phyloP scores from a whole-genome alignment of 1,140 invertebrate genomes.

The Eurytemora carolleeae region DNA sequence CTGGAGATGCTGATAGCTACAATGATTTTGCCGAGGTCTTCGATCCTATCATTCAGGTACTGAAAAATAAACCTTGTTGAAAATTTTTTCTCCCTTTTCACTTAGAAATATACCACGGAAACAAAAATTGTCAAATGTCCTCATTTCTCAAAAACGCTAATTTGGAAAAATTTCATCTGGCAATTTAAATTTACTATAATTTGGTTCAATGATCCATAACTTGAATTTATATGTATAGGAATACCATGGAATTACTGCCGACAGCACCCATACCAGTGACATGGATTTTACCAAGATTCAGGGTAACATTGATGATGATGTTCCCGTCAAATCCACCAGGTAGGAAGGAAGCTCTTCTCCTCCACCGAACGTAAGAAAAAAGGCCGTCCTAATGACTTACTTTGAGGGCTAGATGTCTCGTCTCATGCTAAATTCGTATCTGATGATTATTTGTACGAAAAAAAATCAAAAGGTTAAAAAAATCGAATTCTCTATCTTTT shows the following conservation, averaged over 20 bases:
- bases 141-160: too few species aligned
- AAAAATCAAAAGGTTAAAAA: too few species aligned
- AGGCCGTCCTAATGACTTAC: not conserved
- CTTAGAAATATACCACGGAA: too few species aligned
- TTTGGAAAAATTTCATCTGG: not conserved
- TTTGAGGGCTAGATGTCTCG: too few species aligned
- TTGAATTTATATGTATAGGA: constrained; percentile 9
- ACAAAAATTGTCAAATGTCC: too few species aligned
- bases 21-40: constrained; percentile 16
- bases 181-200: too few species aligned
- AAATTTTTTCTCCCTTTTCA: too few species aligned
- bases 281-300: constrained; percentile 14
- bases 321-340: constrained; percentile 15
- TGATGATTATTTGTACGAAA: too few species aligned
- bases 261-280: constrained; percentile 15
- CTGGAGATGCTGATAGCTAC: constrained; percentile 16
- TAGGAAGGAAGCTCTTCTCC: not conserved
- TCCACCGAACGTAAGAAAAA: not conserved
- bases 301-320: constrained; percentile 15
- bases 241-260: constrained; percentile 16
- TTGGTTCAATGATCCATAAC: too few species aligned
- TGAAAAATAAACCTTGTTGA: too few species aligned
- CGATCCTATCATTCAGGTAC: constrained; percentile 14
- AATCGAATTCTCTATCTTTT: too few species aligned
- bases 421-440: too few species aligned